A percentile compares a stretch with the other conserved stretches of the same genome.
Conservation (phyloP, 2,113 vertebrate genomes). For the Orientallactaga bullata region DNA sequence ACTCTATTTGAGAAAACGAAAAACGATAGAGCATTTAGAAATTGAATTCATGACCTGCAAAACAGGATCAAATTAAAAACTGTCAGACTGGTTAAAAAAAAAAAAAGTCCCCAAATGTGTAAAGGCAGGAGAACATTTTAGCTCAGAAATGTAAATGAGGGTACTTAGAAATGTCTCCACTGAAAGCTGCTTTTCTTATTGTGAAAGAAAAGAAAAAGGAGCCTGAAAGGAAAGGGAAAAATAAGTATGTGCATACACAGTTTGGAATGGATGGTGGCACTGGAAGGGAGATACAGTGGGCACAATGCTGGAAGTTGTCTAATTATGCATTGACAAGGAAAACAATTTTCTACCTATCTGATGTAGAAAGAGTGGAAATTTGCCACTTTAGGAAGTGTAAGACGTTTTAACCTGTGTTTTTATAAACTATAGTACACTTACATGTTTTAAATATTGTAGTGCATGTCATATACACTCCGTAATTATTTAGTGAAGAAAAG, state of each 20-base stretch:
- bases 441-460: not conserved
- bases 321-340: not conserved
- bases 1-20: slow-evolving; percentile 72
- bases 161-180: slow-evolving; percentile 54
- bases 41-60: slow-evolving; percentile 79
- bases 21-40: slow-evolving; percentile 72
- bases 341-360: not conserved
- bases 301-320: not conserved
- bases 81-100: slow-evolving; percentile 56
- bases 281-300: not conserved
- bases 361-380: not conserved
- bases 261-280: not conserved
- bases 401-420: not conserved
- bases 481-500: not conserved
- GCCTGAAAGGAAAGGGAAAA: not conserved
- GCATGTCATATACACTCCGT: not conserved
- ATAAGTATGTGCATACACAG: not conserved
- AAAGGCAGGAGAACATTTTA: slow-evolving; percentile 55
- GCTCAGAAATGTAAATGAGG: slow-evolving; percentile 72
- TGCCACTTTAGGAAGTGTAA: not conserved
- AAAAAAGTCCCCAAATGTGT: slow-evolving; percentile 40
- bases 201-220: not conserved
- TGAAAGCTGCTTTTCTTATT: slow-evolving; percentile 31
- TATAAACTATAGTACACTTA: not conserved
- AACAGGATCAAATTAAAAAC: slow-evolving; percentile 81